These are phyloP conservation scores for Deilephila porcellus DNA, from an alignment of 2,888 invertebrate species.

Conservation along the genomic window DNA sequence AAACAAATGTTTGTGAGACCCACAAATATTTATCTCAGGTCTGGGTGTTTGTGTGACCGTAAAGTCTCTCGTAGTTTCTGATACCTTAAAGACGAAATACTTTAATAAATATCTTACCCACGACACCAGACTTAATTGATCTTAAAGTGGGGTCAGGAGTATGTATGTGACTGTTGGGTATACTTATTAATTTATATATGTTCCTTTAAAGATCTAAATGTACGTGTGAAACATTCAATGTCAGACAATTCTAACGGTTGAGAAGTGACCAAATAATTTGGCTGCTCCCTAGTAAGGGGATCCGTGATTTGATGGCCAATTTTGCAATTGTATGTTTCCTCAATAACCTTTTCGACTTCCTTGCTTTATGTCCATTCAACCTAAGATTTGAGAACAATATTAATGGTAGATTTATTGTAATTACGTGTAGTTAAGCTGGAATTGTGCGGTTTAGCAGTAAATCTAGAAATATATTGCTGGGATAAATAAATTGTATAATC, in stretches of 20 bases:
- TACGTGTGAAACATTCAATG: neutral
- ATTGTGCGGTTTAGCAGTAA: neutral
- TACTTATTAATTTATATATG: too few relatives aligned
- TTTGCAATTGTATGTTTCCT: conserved; percentile 50
- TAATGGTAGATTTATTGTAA: neutral
- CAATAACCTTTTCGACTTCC: conserved; percentile 32
- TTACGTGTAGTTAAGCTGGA: neutral
- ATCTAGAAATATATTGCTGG: neutral
- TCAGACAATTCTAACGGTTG: conserved; percentile 1
- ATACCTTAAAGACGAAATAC: too few relatives aligned
- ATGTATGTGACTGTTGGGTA: too few relatives aligned
- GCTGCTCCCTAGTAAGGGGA: conserved; percentile 41
- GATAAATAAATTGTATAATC: neutral
- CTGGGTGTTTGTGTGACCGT: too few relatives aligned
- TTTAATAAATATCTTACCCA: too few relatives aligned
- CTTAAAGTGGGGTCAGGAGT: too few relatives aligned
- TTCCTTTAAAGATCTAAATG: too few relatives aligned
- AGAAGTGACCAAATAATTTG: conserved; percentile 40
- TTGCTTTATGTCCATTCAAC: neutral
- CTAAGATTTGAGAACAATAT: neutral
- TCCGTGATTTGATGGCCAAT: conserved; percentile 48
- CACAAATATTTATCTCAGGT: too few relatives aligned
- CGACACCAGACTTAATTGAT: too few relatives aligned
- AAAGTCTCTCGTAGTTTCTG: too few relatives aligned
- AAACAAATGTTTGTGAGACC: too few relatives aligned